Percentiles rank a stretch among this genome's conserved stretches.
Evolutionary conservation across 2,797 vertebrate species (phyloP).

Genomic region (Cirrhinus molitorella): DNA sequence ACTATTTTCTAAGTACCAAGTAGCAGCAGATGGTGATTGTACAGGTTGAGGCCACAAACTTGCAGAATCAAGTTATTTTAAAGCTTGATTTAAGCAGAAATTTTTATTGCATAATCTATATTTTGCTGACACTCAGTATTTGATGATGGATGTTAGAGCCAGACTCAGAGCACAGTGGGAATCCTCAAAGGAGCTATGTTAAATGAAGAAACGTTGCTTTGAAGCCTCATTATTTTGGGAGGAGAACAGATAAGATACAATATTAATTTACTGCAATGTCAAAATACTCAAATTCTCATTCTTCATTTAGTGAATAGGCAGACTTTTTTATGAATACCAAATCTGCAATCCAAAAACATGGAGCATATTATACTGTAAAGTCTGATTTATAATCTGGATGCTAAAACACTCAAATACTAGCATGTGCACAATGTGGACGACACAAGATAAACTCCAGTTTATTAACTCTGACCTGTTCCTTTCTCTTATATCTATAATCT

Average conservation of each 20-base stretch:
- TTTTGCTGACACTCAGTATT: not conserved
- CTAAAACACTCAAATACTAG: not conserved
- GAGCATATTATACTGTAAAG: not conserved
- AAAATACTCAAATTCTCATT: constrained; percentile 1
- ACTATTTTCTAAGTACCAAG: not conserved
- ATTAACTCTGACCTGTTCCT: too few species aligned
- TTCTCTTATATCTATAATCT: not conserved
- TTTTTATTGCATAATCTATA: constrained; percentile 10
- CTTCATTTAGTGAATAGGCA: not conserved
- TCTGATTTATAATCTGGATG: not conserved
- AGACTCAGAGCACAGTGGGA: not conserved
- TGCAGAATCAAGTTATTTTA: not conserved
- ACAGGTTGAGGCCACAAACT: not conserved
- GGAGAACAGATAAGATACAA: not conserved
- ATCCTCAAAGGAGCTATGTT: not conserved
- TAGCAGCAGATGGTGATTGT: not conserved
- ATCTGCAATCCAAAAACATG: not conserved
- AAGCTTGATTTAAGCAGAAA: constrained; percentile 10
- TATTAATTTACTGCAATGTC: not conserved
- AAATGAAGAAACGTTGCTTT: not conserved
- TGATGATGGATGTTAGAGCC: constrained; percentile 26
- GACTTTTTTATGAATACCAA: not conserved
- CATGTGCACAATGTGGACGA: not conserved
- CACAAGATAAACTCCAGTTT: not conserved
- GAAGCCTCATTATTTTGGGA: not conserved